phyloP scores from a whole-genome alignment of 2,888 invertebrate genomes.

The Drosophila mercatorum region DNA sequence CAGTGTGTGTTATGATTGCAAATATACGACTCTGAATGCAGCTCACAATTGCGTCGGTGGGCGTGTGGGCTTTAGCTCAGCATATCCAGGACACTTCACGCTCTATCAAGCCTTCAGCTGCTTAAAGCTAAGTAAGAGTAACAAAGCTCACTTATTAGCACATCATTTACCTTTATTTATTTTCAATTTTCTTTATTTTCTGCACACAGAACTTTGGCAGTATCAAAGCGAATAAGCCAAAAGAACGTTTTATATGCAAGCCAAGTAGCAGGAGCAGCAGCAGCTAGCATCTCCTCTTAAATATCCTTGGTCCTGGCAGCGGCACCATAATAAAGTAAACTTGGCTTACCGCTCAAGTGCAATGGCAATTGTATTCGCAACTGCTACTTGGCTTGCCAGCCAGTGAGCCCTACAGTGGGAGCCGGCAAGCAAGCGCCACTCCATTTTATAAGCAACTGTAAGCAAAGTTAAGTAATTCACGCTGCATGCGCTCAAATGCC shows the following conservation, averaged over 20 bases:
- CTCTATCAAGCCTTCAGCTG: constrained; percentile 6
- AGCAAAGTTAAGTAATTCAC: constrained; percentile 71
- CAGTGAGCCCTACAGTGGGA: constrained; percentile 36
- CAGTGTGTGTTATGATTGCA: constrained; percentile 70
- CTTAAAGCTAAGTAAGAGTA: constrained; percentile 8
- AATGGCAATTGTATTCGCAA: constrained; percentile 71
- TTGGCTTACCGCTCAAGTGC: constrained; percentile 76
- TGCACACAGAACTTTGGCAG: constrained; percentile 27
- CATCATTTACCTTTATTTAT: constrained; percentile 53
- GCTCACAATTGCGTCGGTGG: neutral
- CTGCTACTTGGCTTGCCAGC: constrained; percentile 36
- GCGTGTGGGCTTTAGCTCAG: constrained; percentile 3
- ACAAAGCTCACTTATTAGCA: constrained; percentile 64
- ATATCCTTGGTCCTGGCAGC: neutral
- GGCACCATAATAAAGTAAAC: constrained; percentile 73
- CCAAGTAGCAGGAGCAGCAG: constrained; percentile 13
- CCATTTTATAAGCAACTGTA: constrained; percentile 54
- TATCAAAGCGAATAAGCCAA: constrained; percentile 37
- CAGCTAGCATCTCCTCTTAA: neutral
- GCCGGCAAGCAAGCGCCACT: constrained; percentile 41
- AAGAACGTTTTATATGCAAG: constrained; percentile 34
- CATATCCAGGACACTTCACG: constrained; percentile 8
- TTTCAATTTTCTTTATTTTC: constrained; percentile 17
- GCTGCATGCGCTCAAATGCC: constrained; percentile 11
- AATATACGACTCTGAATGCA: constrained; percentile 51